Conservation (phyloP, 2,113 vertebrate genomes). For the Cynocephalus volans region DNA sequence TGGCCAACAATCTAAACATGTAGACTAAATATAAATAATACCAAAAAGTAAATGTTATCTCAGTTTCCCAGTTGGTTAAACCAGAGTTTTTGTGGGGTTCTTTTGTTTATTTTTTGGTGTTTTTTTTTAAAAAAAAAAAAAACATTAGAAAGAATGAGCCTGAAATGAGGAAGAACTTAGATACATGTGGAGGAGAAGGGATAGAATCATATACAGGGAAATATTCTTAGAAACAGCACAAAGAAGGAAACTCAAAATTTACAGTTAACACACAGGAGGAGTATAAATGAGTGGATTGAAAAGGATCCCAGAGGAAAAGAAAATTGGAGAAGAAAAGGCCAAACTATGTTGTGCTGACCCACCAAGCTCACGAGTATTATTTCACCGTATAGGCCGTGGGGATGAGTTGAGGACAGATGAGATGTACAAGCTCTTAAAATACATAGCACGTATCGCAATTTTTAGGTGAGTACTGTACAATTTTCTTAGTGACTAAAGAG, state of each 20-base stretch:
- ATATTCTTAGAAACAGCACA: not conserved
- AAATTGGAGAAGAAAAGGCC: not conserved
- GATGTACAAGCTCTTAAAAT: not conserved
- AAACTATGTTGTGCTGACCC: not conserved
- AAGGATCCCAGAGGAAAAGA: not conserved
- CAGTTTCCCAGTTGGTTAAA: not conserved
- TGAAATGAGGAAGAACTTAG: not conserved
- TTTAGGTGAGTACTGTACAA: not conserved
- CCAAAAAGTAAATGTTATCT: not conserved
- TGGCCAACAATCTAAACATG: not conserved
- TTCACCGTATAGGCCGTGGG: not conserved
- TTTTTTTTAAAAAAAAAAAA: not conserved
- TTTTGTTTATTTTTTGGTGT: too few species aligned
- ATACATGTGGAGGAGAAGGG: not conserved
- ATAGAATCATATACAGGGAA: not conserved
- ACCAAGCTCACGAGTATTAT: not conserved
- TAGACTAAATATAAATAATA: not conserved
- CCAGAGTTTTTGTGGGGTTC: not conserved
- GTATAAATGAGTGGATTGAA: not conserved
- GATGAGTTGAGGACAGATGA: not conserved
- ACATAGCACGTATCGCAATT: not conserved
- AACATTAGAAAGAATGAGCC: not conserved
- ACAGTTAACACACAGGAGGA: not conserved
- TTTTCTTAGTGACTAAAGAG: slow-evolving; percentile 39
- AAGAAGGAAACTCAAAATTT: not conserved